These are phyloP conservation scores for Pristionchus entomophagus DNA, from an alignment of 2,888 invertebrate genomes.

Conservation along the genomic window DNA sequence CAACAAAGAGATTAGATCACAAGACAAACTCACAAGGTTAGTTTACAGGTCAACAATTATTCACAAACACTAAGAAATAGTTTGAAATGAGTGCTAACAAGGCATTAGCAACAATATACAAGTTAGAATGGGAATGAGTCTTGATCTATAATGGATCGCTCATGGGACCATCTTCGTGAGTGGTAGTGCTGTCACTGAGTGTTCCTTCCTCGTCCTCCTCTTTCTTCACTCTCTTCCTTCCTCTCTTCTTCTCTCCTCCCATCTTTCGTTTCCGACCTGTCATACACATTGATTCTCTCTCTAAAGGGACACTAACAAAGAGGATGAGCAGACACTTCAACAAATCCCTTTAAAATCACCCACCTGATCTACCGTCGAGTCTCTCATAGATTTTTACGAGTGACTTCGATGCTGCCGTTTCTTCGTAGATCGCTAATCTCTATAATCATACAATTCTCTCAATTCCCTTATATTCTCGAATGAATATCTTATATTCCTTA, in stretches of 20 bases:
- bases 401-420: neutral
- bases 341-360: neutral
- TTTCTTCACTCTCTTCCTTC: slow-evolving; percentile 34
- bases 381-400: slow-evolving; percentile 7
- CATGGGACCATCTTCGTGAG: neutral
- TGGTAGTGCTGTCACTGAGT: neutral
- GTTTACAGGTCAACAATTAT: slow-evolving; percentile 18
- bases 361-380: slow-evolving; percentile 1
- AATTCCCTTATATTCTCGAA: too few species aligned
- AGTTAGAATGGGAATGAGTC: neutral
- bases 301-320: too few species aligned
- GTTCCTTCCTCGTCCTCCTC: neutral
- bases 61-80: neutral
- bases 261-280: neutral
- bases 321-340: too few species aligned
- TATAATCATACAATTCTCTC: neutral
- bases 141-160: too few species aligned
- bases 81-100: neutral
- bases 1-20: neutral
- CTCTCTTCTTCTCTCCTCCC: slow-evolving; percentile 20
- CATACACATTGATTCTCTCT: too few species aligned
- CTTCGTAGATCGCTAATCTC: slow-evolving; percentile 39
- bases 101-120: neutral
- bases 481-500: too few species aligned
- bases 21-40: neutral